Conservation (phyloP, 64 coral and sea anemone species). For the Astreopora myriophthalma region DNA sequence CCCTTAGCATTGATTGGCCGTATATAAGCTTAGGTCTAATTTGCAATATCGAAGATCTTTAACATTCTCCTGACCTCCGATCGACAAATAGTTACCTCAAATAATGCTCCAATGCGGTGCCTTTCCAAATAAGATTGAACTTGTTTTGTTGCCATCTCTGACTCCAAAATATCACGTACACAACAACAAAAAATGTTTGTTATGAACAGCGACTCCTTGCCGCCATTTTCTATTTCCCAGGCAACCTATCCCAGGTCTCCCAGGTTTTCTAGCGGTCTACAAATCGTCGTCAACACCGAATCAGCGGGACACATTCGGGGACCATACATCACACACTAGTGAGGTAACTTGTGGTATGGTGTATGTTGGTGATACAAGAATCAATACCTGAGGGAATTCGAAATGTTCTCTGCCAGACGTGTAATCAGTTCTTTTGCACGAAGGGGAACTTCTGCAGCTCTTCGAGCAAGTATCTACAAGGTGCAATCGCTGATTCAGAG, state of each 20-base stretch:
- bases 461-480: slow-evolving; percentile 63
- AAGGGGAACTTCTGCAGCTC: slow-evolving; percentile 45
- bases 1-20: no score
- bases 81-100: slow-evolving; percentile 56
- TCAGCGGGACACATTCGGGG: no score
- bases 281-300: no score
- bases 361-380: not conserved
- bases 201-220: not conserved
- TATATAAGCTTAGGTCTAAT: no score
- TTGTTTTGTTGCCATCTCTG: slow-evolving; percentile 62
- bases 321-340: no score
- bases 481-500: slow-evolving; percentile 37
- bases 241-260: slow-evolving; percentile 6
- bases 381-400: not conserved
- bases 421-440: slow-evolving; percentile 46
- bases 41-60: no score
- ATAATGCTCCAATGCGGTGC: slow-evolving; percentile 74
- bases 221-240: slow-evolving; percentile 55
- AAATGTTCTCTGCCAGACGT: slow-evolving; percentile 81
- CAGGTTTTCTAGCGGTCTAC: no score
- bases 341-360: no score
- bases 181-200: not conserved
- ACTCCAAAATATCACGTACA: not conserved
- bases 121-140: slow-evolving; percentile 73
- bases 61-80: not conserved